A percentile compares a stretch with the other conserved stretches of the same genome.
Conservation (phyloP, 1,140 invertebrate genomes). For the Andrena cerasifolii region DNA sequence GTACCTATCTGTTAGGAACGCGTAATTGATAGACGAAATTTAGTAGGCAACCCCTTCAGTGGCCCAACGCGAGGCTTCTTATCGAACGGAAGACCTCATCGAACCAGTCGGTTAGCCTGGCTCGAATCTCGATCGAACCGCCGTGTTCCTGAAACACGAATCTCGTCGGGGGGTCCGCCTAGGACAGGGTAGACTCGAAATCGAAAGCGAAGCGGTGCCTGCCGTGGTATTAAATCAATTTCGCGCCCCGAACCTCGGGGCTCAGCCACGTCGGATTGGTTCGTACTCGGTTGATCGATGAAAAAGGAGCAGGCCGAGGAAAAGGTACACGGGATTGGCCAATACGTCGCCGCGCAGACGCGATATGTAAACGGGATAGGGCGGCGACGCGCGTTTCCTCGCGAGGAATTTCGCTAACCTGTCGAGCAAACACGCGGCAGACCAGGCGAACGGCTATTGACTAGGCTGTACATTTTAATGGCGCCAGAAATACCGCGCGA, state of each 20-base stretch:
- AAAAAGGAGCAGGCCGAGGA: conserved; percentile 19
- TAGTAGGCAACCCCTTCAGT: too few relatives aligned
- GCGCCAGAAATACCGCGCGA: conserved; percentile 60
- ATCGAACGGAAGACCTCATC: too few relatives aligned
- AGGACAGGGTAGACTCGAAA: background rate
- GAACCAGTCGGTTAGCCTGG: too few relatives aligned
- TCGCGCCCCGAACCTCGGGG: conserved; percentile 5
- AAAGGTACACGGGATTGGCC: background rate
- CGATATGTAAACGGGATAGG: conserved; percentile 31
- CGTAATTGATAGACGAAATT: too few relatives aligned
- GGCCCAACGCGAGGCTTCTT: too few relatives aligned
- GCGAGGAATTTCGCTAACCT: conserved; percentile 62
- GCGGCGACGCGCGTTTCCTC: conserved; percentile 30
- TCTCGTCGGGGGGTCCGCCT: conserved; percentile 11
- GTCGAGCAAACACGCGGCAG: conserved; percentile 54
- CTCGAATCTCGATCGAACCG: conserved; percentile 17
- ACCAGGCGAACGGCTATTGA: conserved; percentile 50
- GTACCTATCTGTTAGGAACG: too few relatives aligned
- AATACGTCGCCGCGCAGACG: conserved; percentile 3
- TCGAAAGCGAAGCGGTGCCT: conserved; percentile 23
- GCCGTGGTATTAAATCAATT: conserved; percentile 38
- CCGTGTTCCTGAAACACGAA: conserved; percentile 12
- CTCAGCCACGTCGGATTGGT: background rate
- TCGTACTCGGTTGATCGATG: conserved; percentile 13
- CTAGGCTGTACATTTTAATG: conserved; percentile 61